phyloP scores from a whole-genome alignment of 2,113 vertebrate genomes.

The Zingel zingel region DNA sequence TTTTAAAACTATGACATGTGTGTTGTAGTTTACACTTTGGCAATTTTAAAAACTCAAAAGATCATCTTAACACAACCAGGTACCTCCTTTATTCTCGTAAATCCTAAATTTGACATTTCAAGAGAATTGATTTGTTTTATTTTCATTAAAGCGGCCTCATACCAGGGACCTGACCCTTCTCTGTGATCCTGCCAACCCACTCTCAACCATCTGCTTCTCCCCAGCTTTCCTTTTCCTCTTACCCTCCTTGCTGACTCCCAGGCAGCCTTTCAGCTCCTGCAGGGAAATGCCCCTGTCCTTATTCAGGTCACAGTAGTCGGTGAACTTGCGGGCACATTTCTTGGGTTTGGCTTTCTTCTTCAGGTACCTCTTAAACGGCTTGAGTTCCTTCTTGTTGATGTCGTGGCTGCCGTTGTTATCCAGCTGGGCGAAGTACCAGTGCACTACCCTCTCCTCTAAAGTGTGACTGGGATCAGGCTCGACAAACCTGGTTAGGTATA shows the following conservation, averaged over 20 bases:
- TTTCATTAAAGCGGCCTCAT: constrained; percentile 20
- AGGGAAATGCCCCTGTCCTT: constrained; percentile 96
- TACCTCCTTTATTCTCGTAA: not conserved
- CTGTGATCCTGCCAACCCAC: not conserved
- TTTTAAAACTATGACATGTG: not conserved
- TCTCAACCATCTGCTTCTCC: not conserved
- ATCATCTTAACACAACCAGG: constrained; percentile 4
- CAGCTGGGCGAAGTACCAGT: constrained; percentile 98
- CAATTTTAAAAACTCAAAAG: not conserved
- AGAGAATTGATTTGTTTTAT: not conserved
- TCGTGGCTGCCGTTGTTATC: constrained; percentile 95
- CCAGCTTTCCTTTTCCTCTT: constrained; percentile 55
- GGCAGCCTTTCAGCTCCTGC: constrained; percentile 95
- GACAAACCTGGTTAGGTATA: constrained; percentile 86
- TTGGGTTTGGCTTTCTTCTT: constrained; percentile 99
- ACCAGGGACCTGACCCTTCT: constrained; percentile 4
- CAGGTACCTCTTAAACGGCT: constrained; percentile 96
- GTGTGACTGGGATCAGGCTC: constrained; percentile 98
- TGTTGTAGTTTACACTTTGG: not conserved
- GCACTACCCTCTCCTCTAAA: constrained; percentile 95
- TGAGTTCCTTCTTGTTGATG: constrained; percentile 96
- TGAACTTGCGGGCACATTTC: constrained; percentile 96
- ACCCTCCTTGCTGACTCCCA: constrained; percentile 97
- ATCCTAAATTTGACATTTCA: not conserved
- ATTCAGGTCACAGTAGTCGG: constrained; percentile 98